phyloP scores from a whole-genome alignment of 2,888 invertebrate genomes.

The Palloptera scutellata region DNA sequence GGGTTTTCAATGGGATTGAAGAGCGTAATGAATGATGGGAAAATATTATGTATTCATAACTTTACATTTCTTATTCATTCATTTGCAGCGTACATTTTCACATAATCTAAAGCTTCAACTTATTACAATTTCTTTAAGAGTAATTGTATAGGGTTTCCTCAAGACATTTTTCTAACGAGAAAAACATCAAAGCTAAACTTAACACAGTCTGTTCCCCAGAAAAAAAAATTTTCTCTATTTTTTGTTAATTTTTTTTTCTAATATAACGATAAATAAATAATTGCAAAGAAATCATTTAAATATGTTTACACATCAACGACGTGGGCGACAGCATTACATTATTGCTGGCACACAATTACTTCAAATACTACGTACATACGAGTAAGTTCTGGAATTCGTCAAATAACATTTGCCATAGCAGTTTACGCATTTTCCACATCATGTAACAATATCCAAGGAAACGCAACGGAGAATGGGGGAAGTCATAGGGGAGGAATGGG shows the following conservation, averaged over 20 bases:
- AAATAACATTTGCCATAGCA: constrained; percentile 15
- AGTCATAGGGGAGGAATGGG: too few relatives aligned
- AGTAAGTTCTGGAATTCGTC: constrained; percentile 14
- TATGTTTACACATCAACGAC: constrained; percentile 16
- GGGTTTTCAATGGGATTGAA: too few relatives aligned
- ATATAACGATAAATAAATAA: constrained; percentile 40
- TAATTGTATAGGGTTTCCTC: too few relatives aligned
- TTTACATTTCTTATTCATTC: too few relatives aligned
- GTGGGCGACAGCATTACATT: not conserved
- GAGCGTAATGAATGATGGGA: too few relatives aligned
- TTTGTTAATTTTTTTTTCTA: not conserved
- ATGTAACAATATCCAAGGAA: constrained; percentile 15
- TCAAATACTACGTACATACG: too few relatives aligned
- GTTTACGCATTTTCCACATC: constrained; percentile 33
- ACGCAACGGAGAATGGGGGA: constrained; percentile 1
- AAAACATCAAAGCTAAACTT: not conserved
- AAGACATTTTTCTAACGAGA: too few relatives aligned
- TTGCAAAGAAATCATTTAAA: constrained; percentile 39
- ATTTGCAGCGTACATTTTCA: too few relatives aligned
- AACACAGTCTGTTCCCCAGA: too few relatives aligned
- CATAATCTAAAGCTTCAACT: too few relatives aligned
- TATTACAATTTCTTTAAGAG: too few relatives aligned
- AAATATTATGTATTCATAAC: too few relatives aligned
- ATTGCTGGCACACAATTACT: not conserved
- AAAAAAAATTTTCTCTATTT: not conserved